A percentile compares a stretch with the other conserved stretches of the same genome.
phyloP scores from a whole-genome alignment of 2,888 invertebrate species.

The Anodontia alba region DNA sequence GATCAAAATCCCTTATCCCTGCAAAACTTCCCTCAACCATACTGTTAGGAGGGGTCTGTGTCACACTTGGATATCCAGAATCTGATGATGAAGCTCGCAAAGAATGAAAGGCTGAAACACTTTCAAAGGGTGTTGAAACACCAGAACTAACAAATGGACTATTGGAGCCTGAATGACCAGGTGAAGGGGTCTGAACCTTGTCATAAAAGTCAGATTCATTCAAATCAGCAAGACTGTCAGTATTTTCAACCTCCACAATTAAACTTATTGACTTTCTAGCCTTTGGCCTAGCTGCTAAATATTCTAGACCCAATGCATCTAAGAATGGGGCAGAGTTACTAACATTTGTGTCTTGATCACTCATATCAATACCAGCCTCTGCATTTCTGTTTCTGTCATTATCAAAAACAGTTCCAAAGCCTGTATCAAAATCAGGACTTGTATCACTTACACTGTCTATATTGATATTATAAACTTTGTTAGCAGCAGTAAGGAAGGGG shows the following conservation, averaged over 20 bases:
- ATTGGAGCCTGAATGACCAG: conserved; percentile 45
- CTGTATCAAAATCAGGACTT: not conserved
- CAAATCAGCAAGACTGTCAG: conserved; percentile 60
- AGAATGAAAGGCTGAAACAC: conserved; percentile 16
- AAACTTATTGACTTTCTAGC: conserved; percentile 53
- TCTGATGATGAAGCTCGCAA: conserved; percentile 42
- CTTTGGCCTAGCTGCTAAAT: conserved; percentile 24
- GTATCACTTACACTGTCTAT: not conserved
- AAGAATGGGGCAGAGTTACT: not conserved
- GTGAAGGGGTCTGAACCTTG: conserved; percentile 57
- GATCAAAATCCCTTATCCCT: conserved; percentile 49
- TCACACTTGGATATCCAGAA: conserved; percentile 51
- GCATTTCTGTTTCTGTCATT: not conserved
- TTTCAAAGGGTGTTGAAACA: conserved; percentile 38
- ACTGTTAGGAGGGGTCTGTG: conserved; percentile 84
- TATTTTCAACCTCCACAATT: conserved; percentile 52
- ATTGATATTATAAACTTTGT: not conserved
- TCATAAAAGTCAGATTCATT: conserved; percentile 67
- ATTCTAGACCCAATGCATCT: not conserved
- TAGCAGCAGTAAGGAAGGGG: not conserved
- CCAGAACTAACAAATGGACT: conserved; percentile 53
- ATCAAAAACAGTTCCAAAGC: not conserved
- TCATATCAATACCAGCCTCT: not conserved
- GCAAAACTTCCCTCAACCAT: conserved; percentile 58
- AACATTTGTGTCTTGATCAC: not conserved